Base-by-base conservation (phyloP, 2,888 invertebrate genomes). In the Cerceris ruficornis region DNA sequence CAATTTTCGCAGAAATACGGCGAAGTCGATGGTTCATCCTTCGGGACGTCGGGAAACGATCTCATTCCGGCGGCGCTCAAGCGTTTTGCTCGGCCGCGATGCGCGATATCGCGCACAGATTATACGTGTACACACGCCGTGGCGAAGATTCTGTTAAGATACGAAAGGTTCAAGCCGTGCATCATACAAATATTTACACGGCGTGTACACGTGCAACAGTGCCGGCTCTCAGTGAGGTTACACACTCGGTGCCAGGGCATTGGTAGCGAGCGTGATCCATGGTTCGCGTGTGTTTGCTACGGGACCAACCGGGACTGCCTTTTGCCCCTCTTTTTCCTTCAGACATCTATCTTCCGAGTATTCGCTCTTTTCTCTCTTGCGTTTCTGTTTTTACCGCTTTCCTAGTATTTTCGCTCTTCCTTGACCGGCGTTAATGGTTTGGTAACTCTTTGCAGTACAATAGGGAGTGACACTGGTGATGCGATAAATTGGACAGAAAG, bases 171-270 rank as follows among this genome's bases (percentile, higher is more conserved):
- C 74, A 54, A 60, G 68, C 67, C 59, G 80, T 86, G 82, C 75
- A 86, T 86, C 87, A 82, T 84, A 80, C 80, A 84, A 86, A 87
- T 86, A 87, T 87, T 87, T 87, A 81, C 82, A 81, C 77, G 75
- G 52, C 76, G 73, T 71, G 72, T 83, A 78, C 75, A 81, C 75
- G 81, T 83, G 80, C 77, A 73, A 74, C 82, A 68, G 61, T 76
- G 64, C 59, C 74, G 81, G 60, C 58, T 50, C 42, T 69, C 52
- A 54, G 66, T 46, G 66, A 52, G 67, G 70, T 73, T 81, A 71
- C 78, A 28, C 28, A 28, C 28, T 28, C 28, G 28, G 28, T 28
- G 73, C 62, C 75, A 75, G 55, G 49, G 62, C 81, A 78, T 83
- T 71, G 84, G 81, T 84, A 69, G 84, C 81, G 69, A 64, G 60